Evolutionary conservation across 2,888 invertebrate genomes (phyloP).

Genomic region (Macaria liturata): DNA sequence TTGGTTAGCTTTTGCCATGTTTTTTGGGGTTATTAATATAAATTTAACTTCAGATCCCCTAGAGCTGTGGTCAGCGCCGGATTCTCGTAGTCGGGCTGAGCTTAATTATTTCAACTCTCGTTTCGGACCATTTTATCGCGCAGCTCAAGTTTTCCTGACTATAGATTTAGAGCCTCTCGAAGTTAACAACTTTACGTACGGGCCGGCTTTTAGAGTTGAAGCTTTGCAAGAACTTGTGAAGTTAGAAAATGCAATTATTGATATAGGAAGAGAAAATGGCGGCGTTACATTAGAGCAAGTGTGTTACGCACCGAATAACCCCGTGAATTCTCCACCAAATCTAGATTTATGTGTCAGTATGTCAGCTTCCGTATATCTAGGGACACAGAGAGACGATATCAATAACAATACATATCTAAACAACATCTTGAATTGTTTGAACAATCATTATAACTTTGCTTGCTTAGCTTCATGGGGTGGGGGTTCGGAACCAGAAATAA

Average conservation of each 20-base stretch:
- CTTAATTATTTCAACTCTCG: constrained; percentile 93
- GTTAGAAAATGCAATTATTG: constrained; percentile 86
- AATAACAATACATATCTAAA: constrained; percentile 69
- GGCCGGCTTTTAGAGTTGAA: constrained; percentile 90
- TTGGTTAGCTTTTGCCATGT: constrained; percentile 82
- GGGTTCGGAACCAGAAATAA: constrained; percentile 92
- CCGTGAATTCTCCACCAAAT: constrained; percentile 81
- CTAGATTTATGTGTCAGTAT: constrained; percentile 90
- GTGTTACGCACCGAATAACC: constrained; percentile 92
- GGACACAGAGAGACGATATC: constrained; percentile 81
- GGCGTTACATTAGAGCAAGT: constrained; percentile 81
- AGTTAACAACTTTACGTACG: constrained; percentile 82
- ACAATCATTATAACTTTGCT: constrained; percentile 63
- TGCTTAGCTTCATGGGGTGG: constrained; percentile 95
- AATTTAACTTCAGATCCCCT: constrained; percentile 94
- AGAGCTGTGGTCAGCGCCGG: constrained; percentile 95
- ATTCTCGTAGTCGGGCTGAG: constrained; percentile 90
- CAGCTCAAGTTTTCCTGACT: constrained; percentile 93
- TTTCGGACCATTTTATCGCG: constrained; percentile 95
- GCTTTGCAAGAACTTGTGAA: constrained; percentile 89
- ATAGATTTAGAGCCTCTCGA: constrained; percentile 71
- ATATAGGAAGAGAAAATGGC: constrained; percentile 81
- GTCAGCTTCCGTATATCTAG: constrained; percentile 92
- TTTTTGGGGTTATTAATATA: constrained; percentile 87
- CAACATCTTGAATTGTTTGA: constrained; percentile 64